These are phyloP conservation scores for Mylabris sibirica DNA, from an alignment of 2,888 invertebrate genomes.

Conservation along the genomic window DNA sequence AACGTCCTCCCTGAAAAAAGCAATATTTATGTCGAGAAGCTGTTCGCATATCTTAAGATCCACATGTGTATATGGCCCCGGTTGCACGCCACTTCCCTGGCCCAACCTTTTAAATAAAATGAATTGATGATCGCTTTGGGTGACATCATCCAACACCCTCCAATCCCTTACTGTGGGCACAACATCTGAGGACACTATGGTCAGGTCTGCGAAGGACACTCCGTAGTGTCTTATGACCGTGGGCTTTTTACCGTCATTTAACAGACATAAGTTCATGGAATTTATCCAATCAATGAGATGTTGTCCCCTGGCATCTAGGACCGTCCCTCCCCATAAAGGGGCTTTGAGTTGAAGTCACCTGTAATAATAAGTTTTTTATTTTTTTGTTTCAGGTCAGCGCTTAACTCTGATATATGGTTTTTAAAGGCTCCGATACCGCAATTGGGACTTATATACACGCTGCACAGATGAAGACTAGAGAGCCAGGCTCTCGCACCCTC, in stretches of 20 bases:
- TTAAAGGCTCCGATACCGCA: background rate
- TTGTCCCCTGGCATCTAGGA: background rate
- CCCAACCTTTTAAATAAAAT: too few relatives aligned
- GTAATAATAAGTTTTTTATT: background rate
- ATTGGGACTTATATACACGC: background rate
- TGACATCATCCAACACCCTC: too few relatives aligned
- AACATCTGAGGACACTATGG: background rate
- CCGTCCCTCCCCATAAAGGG: background rate
- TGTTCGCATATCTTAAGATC: too few relatives aligned
- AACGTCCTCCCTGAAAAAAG: too few relatives aligned
- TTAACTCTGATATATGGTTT: background rate
- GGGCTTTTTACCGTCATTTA: background rate
- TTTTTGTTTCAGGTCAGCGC: background rate
- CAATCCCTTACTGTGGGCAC: too few relatives aligned
- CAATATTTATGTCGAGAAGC: too few relatives aligned
- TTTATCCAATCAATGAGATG: background rate
- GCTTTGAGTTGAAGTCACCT: constrained; percentile 14
- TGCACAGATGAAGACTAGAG: too few relatives aligned
- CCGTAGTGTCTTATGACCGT: background rate
- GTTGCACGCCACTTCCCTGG: too few relatives aligned
- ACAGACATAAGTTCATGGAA: background rate
- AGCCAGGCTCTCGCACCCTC: background rate
- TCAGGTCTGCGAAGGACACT: background rate
- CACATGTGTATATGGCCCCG: too few relatives aligned
- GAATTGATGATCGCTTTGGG: too few relatives aligned